phyloP scores from a whole-genome alignment of 2,113 vertebrate genomes.

The Chiloscyllium plagiosum region DNA sequence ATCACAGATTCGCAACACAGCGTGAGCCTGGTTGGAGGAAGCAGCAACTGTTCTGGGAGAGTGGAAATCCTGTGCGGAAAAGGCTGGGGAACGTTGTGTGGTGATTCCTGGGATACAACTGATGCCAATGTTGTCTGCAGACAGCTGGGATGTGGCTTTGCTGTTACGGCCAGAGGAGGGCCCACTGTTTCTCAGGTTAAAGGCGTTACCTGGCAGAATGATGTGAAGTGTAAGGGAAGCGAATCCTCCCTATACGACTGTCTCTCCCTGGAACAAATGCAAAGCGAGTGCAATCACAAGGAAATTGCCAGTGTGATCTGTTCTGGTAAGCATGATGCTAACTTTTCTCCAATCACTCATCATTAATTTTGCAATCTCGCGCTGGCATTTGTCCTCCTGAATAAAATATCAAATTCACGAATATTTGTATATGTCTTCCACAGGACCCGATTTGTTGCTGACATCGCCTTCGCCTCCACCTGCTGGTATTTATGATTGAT shows the following conservation, averaged over 20 bases:
- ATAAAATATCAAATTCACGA: no score
- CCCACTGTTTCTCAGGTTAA: neutral
- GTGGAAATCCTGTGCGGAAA: slow-evolving; percentile 52
- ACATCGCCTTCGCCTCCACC: no score
- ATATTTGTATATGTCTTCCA: no score
- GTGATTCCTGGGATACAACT: no score
- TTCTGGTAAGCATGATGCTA: neutral
- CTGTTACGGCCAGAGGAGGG: neutral
- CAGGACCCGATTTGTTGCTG: no score
- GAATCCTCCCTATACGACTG: slow-evolving; percentile 8
- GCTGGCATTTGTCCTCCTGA: no score
- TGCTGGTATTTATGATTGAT: no score
- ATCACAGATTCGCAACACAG: no score
- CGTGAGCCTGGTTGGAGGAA: neutral
- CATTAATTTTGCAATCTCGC: no score
- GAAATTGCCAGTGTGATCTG: neutral
- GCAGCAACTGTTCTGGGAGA: slow-evolving; percentile 53
- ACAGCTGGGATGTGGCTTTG: no score
- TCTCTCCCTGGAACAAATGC: neutral
- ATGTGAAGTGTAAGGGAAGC: neutral
- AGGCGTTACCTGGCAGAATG: neutral
- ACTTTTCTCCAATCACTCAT: rapidly evolving
- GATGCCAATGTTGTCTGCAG: no score
- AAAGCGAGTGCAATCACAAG: no score
- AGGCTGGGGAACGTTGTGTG: neutral